phyloP scores from a whole-genome alignment of 2,797 vertebrate species.

The Vultur gryphus region DNA sequence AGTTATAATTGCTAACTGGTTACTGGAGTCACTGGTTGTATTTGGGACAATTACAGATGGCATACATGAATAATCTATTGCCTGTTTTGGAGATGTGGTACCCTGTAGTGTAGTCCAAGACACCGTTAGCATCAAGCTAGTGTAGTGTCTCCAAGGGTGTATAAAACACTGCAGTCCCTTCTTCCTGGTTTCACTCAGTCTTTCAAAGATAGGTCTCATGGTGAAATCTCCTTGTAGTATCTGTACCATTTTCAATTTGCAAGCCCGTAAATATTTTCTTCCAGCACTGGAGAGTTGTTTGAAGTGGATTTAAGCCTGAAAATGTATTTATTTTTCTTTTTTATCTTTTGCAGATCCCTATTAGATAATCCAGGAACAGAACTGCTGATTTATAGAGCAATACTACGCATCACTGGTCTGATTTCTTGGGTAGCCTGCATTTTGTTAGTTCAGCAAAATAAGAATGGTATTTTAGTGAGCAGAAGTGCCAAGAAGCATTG shows the following conservation, averaged over 20 bases:
- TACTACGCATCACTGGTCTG: not conserved
- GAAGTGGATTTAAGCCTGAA: not conserved
- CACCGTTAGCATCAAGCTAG: not conserved
- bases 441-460: not conserved
- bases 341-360: not conserved
- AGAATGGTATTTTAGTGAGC: not conserved
- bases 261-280: not conserved
- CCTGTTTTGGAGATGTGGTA: not conserved
- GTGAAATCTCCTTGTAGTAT: not conserved
- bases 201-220: not conserved
- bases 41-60: not conserved
- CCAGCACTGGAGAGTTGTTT: not conserved
- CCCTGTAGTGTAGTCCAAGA: not conserved
- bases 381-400: not conserved
- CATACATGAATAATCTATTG: not conserved
- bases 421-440: not conserved
- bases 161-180: not conserved
- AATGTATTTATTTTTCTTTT: not conserved
- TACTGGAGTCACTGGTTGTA: not conserved
- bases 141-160: not conserved
- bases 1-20: not conserved
- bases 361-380: not conserved
- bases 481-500: not conserved
- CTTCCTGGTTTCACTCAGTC: not conserved
- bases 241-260: not conserved